phyloP scores from a whole-genome alignment of 1,140 invertebrate genomes.

The Drosophila lacertosa region DNA sequence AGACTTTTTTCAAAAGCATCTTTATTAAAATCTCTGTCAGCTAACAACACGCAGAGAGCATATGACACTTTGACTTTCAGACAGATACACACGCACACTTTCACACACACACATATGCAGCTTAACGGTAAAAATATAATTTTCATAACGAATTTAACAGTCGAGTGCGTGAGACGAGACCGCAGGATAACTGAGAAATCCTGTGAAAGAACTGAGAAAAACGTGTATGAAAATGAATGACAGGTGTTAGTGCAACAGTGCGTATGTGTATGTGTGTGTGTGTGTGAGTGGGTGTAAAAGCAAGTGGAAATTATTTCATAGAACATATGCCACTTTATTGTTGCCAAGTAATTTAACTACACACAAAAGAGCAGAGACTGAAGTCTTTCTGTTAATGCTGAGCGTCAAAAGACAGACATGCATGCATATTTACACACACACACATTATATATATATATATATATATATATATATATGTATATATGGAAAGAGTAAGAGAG shows the following conservation, averaged over 20 bases:
- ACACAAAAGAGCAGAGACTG: conserved; percentile 28
- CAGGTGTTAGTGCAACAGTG: conserved; percentile 22
- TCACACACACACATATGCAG: conserved; percentile 10
- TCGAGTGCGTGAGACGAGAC: conserved; percentile 49
- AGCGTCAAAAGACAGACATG: conserved; percentile 37
- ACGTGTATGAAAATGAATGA: conserved; percentile 26
- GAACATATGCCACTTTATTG: conserved; percentile 76
- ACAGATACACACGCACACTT: conserved; percentile 10
- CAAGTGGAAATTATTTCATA: conserved; percentile 65
- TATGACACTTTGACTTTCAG: conserved; percentile 13
- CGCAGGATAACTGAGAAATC: conserved; percentile 48
- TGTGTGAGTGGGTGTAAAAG: conserved; percentile 3
- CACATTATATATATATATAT: too few relatives aligned
- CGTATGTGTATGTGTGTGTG: not conserved
- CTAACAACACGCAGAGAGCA: conserved; percentile 26
- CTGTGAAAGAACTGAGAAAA: not conserved
- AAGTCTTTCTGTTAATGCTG: conserved; percentile 48
- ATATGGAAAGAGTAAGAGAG: conserved; percentile 17
- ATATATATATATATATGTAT: conserved; percentile 11
- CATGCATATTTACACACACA: too few relatives aligned
- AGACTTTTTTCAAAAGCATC: too few relatives aligned
- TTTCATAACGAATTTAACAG: conserved; percentile 72
- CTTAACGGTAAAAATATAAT: conserved; percentile 62
- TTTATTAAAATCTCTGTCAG: not conserved
- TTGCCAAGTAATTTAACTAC: conserved; percentile 81